Evolutionary conservation across 1,140 invertebrate species (phyloP), one percentile per base, ranked within the genome.

Genomic region (Drosophila triauraria): DNA sequence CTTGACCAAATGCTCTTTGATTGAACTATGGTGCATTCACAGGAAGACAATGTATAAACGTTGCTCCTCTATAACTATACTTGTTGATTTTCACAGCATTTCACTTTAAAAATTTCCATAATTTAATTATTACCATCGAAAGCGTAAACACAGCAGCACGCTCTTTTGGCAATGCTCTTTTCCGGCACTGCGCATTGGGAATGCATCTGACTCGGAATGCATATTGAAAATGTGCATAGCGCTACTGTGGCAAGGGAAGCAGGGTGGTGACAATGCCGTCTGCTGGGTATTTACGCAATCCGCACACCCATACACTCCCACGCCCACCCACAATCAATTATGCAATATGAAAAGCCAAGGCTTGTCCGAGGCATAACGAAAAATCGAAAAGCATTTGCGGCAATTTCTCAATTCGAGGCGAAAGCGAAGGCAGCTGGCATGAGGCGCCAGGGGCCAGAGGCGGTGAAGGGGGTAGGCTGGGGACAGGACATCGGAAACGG

Each of bases 311-410:
- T 8, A 42, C 25, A 69, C 13, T 35, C 15, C 43, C 4, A 44
- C 12, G 32, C 20, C 50, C 58, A 60, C 50, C 48, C 75, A 87
- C 84, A 88, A 87, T 87, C 83, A 87, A 87, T 87, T 87, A 87
- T 87, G 83, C 84, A 83, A 88, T 87, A 82, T 75, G 76, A 88
- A 88, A 87, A 88, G 76, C 68, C 84, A 88, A 87, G 84, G 74
- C 61, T 78, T 80, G 84, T 83, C 76, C 80, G 63, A 69, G 64
- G 56, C 68, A 60, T 46, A 74, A 69, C 80, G 83, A 87, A 88
- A 87, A 83, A 88, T 88, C 84, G 83, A 87, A 88, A 88, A 82
- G 83, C 84, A 87, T 87, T 87, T 87, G 63, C 72, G 76, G 78
- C 84, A 88, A 83, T 83, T 88, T 88, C 76, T 80, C 80, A 83